Percentiles rank a stretch among this genome's conserved stretches.
Evolutionary conservation across 1,140 invertebrate genomes (phyloP).

Genomic region (Acyrthosiphon pisum): DNA sequence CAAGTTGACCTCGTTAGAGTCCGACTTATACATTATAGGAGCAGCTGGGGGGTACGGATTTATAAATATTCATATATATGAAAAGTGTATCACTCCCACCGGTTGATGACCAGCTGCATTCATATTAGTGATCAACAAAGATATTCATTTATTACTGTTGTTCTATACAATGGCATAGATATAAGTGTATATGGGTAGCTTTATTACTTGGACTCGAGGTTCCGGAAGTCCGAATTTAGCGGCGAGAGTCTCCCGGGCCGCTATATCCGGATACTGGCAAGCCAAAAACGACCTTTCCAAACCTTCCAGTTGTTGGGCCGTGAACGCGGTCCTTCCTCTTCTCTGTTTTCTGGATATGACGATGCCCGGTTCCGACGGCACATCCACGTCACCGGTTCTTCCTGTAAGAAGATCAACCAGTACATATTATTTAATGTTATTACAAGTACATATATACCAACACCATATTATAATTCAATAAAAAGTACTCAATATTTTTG

Average conservation of each 20-base stretch:
- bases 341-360: slow-evolving; percentile 83
- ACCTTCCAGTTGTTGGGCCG: slow-evolving; percentile 85
- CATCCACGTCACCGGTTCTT: slow-evolving; percentile 71
- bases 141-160: too few species aligned
- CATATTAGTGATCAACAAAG: neutral
- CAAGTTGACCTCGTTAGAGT: neutral
- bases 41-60: too few species aligned
- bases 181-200: neutral
- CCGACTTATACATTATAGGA: neutral
- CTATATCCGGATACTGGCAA: slow-evolving; percentile 93
- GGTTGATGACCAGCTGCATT: neutral
- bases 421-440: neutral
- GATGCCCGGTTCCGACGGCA: slow-evolving; percentile 78
- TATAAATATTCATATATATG: too few species aligned
- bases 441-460: neutral
- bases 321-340: slow-evolving; percentile 84
- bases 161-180: neutral
- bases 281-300: slow-evolving; percentile 86
- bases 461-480: neutral
- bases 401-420: slow-evolving; percentile 63
- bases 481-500: too few species aligned
- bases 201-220: slow-evolving; percentile 57
- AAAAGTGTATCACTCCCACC: too few species aligned
- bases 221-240: slow-evolving; percentile 64
- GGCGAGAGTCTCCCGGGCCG: slow-evolving; percentile 88